Base-by-base conservation (phyloP, 1,140 invertebrate genomes). In the Apocrypta bakeri region DNA sequence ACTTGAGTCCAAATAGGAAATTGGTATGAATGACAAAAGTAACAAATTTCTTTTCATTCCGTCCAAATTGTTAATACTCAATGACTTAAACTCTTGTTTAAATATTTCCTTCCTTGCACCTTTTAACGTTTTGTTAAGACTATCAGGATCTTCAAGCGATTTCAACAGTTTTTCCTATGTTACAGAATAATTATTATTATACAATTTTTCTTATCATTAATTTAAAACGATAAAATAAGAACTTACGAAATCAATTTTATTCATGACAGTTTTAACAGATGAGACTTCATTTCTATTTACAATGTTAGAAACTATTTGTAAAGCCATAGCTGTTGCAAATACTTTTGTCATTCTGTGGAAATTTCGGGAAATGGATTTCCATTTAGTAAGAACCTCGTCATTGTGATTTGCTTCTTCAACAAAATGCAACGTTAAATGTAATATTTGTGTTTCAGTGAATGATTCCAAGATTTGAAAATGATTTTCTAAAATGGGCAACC, bases 211-310 rank as follows among this genome's bases (percentile, higher is more conserved):
- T 74, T n/a, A 56, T n/a, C 17, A 73, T 21, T 17, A 17, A 56
- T n/a, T 21, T 0, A 33, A 24, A 4, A 27, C 56, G 31, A 37
- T 29, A 68, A 63, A 63, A 29, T 24, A n/a, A 63, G 63, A 40
- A 80, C 82, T 12, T 68, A 83, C 77, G 9, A 76, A 69, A 63
- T 83, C 63, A 40, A 69, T 75, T n/a, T 56, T 75, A 27, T 79
- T 40, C 29, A 63, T 25, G 12, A 83, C 76, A 12, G 25, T 61
- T 83, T 80, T 83, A 37, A 48, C 27, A 40, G 42, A 33, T 24
- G 37, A 68, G 7, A 0, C 25, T 56, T 76, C 42, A 7, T 68
- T 37, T 37, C 61, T 27, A 14, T 83, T 11, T n/a, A 29, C 9
- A n/a, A 76, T 48, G 24, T 71, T 56, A 27, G 24, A n/a, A 42